Conservation (phyloP, 2,113 vertebrate genomes). For the Dipodomys ordii region DNA sequence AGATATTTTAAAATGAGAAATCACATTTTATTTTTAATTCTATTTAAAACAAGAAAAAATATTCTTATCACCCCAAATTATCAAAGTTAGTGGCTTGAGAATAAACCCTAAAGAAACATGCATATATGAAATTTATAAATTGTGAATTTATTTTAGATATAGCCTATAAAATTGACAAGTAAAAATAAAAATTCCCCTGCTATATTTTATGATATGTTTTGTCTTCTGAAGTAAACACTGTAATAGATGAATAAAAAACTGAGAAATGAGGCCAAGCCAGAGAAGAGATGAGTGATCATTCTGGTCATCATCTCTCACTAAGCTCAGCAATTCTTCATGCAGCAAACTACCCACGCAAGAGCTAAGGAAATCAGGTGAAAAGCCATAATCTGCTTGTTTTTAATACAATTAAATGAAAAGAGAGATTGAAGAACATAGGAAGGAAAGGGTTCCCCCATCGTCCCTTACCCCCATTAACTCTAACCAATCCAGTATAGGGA, state of each 20-base stretch:
- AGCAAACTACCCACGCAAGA: neutral
- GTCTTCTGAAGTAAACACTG: neutral
- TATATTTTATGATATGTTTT: neutral
- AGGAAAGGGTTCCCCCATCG: neutral
- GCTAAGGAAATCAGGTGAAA: neutral
- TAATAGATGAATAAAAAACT: neutral
- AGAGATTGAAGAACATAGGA: neutral
- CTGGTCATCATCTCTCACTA: neutral
- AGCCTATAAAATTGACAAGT: neutral
- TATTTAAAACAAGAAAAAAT: neutral
- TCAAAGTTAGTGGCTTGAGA: constrained; percentile 4
- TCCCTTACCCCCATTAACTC: neutral
- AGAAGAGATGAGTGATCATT: neutral
- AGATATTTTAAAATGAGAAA: neutral
- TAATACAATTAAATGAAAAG: neutral
- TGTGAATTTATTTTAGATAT: neutral
- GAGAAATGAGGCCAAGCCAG: neutral
- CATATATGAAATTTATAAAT: neutral
- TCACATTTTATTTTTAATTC: constrained; percentile 10
- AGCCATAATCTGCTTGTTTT: neutral
- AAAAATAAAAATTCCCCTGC: neutral
- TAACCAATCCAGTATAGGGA: neutral
- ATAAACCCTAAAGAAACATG: neutral
- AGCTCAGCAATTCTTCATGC: neutral
- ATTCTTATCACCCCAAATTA: neutral